Evolutionary conservation across 2,888 invertebrate species (phyloP), one percentile per base, ranked within the genome.

Genomic region (Lamellibrachia satsuma): DNA sequence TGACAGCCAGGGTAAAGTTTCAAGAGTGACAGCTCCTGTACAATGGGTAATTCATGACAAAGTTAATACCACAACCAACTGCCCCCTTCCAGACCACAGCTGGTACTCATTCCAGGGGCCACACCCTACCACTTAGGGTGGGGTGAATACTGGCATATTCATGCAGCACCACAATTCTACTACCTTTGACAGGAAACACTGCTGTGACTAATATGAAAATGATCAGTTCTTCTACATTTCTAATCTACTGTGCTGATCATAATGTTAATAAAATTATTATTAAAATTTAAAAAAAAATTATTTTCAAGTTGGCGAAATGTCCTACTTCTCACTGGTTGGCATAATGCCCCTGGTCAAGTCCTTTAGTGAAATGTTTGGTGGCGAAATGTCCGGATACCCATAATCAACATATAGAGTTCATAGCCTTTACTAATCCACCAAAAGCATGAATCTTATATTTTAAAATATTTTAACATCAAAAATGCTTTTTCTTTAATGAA

Each of bases 31-130:
- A 75, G 22, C 2, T n/a, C 75, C 22, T 22, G 6, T 75, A 75
- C 15, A 75, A 75, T 1, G 22, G 75, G 39, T 11, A 75, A 75
- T n/a, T 75, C 75, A 75, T 75, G 15, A 75, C 22, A 75, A 75
- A 75, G 75, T 75, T 75, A 75, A 75, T 75, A 75, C 75, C 75
- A 75, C 8, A 75, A 75, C 75, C 75, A 75, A 75, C 75, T 75
- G 22, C 22, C 75, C 75, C 22, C 0, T 75, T 39, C 6, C 22
- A 75, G 75, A 75, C n/a, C 22, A 22, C 75, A 75, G 75, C 75
- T 75, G 75, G 75, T n/a, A 4, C 22, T 75, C 75, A 15, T 75
- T 11, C 15, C 75, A 75, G 75, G 60, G 11, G 75, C 75, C 22
- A 22, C 75, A 75, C 75, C 75, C 75, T 6, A 22, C 75, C 75